Percentiles rank a stretch among this genome's conserved stretches.
Evolutionary conservation across 2,888 invertebrate genomes (phyloP).

Genomic region (Cheilosia vulpina): DNA sequence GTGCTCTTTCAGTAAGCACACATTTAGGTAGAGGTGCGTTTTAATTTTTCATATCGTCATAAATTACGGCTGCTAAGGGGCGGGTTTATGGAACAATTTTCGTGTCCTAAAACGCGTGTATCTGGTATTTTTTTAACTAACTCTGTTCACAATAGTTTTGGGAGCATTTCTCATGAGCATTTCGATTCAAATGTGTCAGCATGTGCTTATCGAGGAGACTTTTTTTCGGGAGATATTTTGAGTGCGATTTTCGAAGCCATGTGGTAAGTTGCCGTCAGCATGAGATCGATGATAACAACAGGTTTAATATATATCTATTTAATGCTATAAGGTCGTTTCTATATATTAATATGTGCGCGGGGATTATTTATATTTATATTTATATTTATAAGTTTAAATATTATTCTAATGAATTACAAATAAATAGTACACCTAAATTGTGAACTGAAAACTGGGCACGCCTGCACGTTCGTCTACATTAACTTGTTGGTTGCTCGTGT

Average conservation of each 20-base stretch:
- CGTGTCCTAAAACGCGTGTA: too few species aligned
- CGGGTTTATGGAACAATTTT: too few species aligned
- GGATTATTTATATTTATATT: slow-evolving; percentile 4
- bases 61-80: too few species aligned
- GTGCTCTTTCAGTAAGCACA: slow-evolving; percentile 39
- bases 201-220: neutral
- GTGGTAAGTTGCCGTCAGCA: slow-evolving; percentile 46
- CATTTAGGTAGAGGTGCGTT: slow-evolving; percentile 10
- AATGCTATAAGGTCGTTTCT: slow-evolving; percentile 31
- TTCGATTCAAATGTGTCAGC: too few species aligned
- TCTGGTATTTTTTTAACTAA: too few species aligned
- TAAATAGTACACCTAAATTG: slow-evolving; percentile 67
- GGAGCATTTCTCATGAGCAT: too few species aligned
- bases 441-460: slow-evolving; percentile 34
- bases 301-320: slow-evolving; percentile 52
- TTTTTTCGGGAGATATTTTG: slow-evolving; percentile 10
- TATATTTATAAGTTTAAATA: slow-evolving; percentile 14
- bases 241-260: slow-evolving; percentile 23
- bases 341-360: neutral
- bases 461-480: slow-evolving; percentile 37
- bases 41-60: slow-evolving; percentile 15
- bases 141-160: too few species aligned
- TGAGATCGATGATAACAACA: slow-evolving; percentile 69
- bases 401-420: slow-evolving; percentile 40
- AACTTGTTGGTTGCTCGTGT: neutral